Base-by-base conservation (phyloP, 2,113 vertebrate species). In the Chloropsis hardwickii region DNA sequence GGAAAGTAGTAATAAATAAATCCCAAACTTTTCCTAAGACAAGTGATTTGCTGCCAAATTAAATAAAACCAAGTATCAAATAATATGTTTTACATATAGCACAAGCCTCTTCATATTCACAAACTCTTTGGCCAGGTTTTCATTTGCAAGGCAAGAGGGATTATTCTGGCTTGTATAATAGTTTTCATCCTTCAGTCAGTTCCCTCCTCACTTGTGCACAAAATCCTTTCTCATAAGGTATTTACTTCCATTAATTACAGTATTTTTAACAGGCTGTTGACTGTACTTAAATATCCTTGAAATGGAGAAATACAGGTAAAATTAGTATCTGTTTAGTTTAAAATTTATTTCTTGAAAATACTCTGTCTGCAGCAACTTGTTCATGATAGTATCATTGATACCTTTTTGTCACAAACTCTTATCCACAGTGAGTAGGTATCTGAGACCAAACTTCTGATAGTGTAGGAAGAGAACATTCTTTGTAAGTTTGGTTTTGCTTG, bases 241-340 rank as follows among this genome's bases (percentile, higher is more conserved):
- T 54, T 69, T 72, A 6, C 11, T 89, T 70, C 13, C 14, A 84
- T 62, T 73, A 57, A 74, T 58, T 54, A 17, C 10, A 28, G 7
- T 10, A 62, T 70, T 84, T 86, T 77, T 73, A 70, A 40, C 19
- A 44, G 44, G 16, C 4, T 61, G 5, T 7, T 65, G 17, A 31
- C 35, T 79, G 11, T 77, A 6, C 6, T 54, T 84, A 66, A 65
- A 66, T 78, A 65, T 15, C 15, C 20, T 54, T 48, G 8, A 81
- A 81, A 94, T 70, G 6, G 9, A 91, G 84, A 93, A 78, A 29
- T 24, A 50, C 3, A 73, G 10, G 3, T 65, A 89, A 94, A 94
- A 66, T 40, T 70, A 35, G 0, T 47, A 27, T 48, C 5, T 74
- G 4, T 65, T 78, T 66, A 48, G 5, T 54, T 81, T 67, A 42